Percentiles rank a stretch among this genome's conserved stretches.
phyloP scores from a whole-genome alignment of 2,888 invertebrate genomes.

The Mimachlamys varia region DNA sequence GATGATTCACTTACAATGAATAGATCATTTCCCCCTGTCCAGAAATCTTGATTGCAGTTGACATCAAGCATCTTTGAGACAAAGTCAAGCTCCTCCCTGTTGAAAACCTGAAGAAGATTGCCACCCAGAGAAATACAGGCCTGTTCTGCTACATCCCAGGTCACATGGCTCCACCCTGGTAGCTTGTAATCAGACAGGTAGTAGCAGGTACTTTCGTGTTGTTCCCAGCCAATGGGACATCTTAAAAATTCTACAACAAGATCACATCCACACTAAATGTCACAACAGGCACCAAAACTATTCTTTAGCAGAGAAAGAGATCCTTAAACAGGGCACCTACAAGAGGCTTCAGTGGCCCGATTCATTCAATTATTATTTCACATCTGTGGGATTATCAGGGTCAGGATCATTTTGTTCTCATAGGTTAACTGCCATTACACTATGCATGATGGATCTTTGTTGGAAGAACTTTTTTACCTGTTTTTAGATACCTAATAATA shows the following conservation, averaged over 20 bases:
- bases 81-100: slow-evolving; percentile 10
- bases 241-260: neutral
- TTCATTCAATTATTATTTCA: too few relatives aligned
- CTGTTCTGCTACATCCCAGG: neutral
- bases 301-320: too few relatives aligned
- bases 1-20: neutral
- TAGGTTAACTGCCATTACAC: too few relatives aligned
- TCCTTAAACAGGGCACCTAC: too few relatives aligned
- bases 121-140: neutral
- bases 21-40: neutral
- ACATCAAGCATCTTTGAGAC: slow-evolving; percentile 25
- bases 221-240: slow-evolving; percentile 3
- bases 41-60: neutral
- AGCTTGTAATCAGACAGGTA: neutral
- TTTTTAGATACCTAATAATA: too few relatives aligned
- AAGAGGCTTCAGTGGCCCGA: too few relatives aligned
- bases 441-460: too few relatives aligned
- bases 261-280: too few relatives aligned
- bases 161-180: neutral
- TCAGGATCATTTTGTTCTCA: too few relatives aligned
- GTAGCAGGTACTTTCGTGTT: neutral
- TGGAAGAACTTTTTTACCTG: too few relatives aligned
- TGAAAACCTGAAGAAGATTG: neutral
- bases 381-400: too few relatives aligned
- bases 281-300: too few relatives aligned